Evolutionary conservation across 2,888 invertebrate genomes (phyloP).

Genomic region (Rosalia funebris): DNA sequence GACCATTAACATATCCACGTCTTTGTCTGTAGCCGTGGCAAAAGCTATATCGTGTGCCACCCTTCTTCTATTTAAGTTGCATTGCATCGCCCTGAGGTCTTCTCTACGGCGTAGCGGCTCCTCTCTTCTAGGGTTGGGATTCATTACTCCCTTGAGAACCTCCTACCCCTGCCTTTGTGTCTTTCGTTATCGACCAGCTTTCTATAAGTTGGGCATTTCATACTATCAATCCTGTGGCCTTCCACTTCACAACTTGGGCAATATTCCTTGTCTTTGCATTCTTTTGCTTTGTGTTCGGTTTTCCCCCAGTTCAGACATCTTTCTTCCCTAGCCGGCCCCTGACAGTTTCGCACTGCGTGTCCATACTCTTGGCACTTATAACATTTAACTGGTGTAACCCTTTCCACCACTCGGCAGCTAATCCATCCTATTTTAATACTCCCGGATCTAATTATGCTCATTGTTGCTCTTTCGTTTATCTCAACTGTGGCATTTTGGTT

Average conservation of each 20-base stretch:
- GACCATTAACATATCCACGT: too few relatives aligned
- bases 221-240: conserved; percentile 1
- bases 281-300: conserved; percentile 5
- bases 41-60: too few relatives aligned
- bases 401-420: neutral
- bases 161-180: neutral
- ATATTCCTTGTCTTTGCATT: conserved; percentile 2
- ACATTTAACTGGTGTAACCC: neutral
- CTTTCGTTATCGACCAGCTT: neutral
- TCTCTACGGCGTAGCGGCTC: neutral
- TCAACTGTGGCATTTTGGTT: conserved; percentile 2
- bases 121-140: neutral
- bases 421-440: neutral
- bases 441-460: neutral
- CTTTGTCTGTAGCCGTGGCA: too few relatives aligned
- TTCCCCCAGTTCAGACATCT: conserved; percentile 4
- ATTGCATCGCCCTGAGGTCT: too few relatives aligned
- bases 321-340: neutral
- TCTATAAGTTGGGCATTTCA: conserved; percentile 11
- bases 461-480: neutral
- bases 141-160: neutral
- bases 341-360: neutral
- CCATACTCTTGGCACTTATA: neutral
- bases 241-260: neutral
- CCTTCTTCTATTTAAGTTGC: too few relatives aligned